These are phyloP conservation scores for Habrosyne pyritoides DNA, from an alignment of 2,888 invertebrate genomes.

Conservation along the genomic window DNA sequence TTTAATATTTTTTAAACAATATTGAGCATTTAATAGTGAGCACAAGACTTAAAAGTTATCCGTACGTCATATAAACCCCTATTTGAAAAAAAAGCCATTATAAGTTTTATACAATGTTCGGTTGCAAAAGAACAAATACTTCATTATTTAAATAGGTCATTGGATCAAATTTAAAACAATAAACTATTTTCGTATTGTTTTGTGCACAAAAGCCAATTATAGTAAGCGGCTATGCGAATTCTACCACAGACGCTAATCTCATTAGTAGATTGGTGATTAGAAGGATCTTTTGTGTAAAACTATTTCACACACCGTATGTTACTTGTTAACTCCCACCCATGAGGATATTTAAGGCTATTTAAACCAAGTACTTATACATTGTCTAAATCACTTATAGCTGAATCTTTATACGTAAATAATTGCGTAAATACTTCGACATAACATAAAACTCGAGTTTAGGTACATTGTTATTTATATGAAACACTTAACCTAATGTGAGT, in stretches of 20 bases:
- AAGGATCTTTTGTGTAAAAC: slow-evolving; percentile 46
- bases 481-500: too few species aligned
- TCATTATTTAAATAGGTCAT: slow-evolving; percentile 50
- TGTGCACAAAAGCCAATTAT: slow-evolving; percentile 74
- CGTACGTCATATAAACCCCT: too few species aligned
- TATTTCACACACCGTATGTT: slow-evolving; percentile 35
- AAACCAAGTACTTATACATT: background rate
- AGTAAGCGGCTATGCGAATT: slow-evolving; percentile 64
- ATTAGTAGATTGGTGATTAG: slow-evolving; percentile 52
- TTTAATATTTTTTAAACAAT: too few species aligned
- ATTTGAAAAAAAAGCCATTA: too few species aligned
- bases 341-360: slow-evolving; percentile 19
- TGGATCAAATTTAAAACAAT: slow-evolving; percentile 64
- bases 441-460: too few species aligned
- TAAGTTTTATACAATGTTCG: too few species aligned
- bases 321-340: slow-evolving; percentile 26
- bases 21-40: too few species aligned
- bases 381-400: background rate
- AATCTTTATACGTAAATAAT: too few species aligned
- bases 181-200: slow-evolving; percentile 76
- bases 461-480: too few species aligned
- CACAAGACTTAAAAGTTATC: too few species aligned
- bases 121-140: slow-evolving; percentile 13
- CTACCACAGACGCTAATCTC: slow-evolving; percentile 55
- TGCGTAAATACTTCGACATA: too few species aligned